Evolutionary conservation across 2,113 vertebrate species (phyloP).

Genomic region (Hemicordylus capensis): DNA sequence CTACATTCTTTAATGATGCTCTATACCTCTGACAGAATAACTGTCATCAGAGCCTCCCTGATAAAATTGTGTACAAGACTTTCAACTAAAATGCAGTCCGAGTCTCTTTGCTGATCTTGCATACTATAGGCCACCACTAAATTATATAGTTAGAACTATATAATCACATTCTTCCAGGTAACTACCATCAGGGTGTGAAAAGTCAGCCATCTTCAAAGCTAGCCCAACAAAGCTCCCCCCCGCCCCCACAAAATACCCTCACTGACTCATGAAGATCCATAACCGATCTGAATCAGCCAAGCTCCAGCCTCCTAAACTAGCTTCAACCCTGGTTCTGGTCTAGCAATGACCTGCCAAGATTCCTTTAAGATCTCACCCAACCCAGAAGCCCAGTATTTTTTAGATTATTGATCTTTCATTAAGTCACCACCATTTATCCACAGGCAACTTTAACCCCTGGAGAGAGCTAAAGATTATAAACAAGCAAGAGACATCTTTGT

Average conservation of each 20-base stretch:
- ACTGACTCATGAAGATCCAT: too few species aligned
- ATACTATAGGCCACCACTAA: background rate
- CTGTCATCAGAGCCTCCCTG: background rate
- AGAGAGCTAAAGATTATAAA: background rate
- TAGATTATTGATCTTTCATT: background rate
- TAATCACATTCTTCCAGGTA: background rate
- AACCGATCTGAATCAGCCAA: background rate
- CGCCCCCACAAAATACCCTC: too few species aligned
- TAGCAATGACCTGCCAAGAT: background rate
- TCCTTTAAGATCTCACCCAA: background rate
- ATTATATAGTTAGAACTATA: background rate
- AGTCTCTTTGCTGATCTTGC: background rate
- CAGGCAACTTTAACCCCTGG: background rate
- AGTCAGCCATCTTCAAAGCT: background rate
- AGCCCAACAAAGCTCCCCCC: background rate
- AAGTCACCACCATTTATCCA: background rate
- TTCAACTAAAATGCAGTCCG: background rate
- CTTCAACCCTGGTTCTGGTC: background rate
- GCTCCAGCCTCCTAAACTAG: too few species aligned
- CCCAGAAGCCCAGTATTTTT: background rate
- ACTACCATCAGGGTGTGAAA: background rate
- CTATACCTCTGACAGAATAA: background rate
- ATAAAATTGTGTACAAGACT: background rate
- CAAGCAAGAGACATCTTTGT: background rate
- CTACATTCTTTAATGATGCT: fast-evolving